Evolutionary conservation across 2,888 invertebrate species (phyloP), one percentile per base, ranked within the genome.

Genomic region (Brachyptera putata): DNA sequence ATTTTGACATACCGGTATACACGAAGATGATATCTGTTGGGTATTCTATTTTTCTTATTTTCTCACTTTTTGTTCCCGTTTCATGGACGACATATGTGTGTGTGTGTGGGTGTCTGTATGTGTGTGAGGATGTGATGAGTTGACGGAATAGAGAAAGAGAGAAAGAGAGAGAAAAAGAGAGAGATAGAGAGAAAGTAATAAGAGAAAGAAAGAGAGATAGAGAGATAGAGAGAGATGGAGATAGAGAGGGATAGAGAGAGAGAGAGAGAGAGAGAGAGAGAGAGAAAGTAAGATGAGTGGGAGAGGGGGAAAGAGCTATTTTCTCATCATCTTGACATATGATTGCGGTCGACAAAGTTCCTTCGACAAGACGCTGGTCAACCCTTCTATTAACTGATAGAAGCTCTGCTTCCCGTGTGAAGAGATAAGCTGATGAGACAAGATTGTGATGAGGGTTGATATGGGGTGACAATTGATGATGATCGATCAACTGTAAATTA

Each of bases 401-500:
- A n/a, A n/a, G n/a, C n/a, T n/a, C 34, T 9, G 11, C 34, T 30
- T 30, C 11, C 34, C 34, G 7, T n/a, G 34, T 11, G 34, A 7
- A 30, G 34, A 30, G 34, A 30, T 30, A 5, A 7, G 5, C 7
- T 11, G 34, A 30, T 5, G 7, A 30, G 34, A 30, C 34, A 30
- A 30, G 34, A 5, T 41, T 21, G 14, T 4, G 21, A 16, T 5
- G 18, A 1, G 7, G 16, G 21, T 14, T 41, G 41, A 16, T 18
- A 7, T 41, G 9, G 5, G n/a, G n/a, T 21, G 16, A 1, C 37
- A 21, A 57, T 30, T 37, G 22, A 37, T 58, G 50, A 14, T 58
- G 58, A 58, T 58, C n/a, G 41, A 58, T 49, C 16, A 50, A 37
- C 39, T 39, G 58, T 26, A 22, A 58, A 58, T 58, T 50, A 50